A percentile compares a stretch with the other conserved stretches of the same genome.
phyloP scores from a whole-genome alignment of 2,797 vertebrate species.

The Tragelaphus oryx region DNA sequence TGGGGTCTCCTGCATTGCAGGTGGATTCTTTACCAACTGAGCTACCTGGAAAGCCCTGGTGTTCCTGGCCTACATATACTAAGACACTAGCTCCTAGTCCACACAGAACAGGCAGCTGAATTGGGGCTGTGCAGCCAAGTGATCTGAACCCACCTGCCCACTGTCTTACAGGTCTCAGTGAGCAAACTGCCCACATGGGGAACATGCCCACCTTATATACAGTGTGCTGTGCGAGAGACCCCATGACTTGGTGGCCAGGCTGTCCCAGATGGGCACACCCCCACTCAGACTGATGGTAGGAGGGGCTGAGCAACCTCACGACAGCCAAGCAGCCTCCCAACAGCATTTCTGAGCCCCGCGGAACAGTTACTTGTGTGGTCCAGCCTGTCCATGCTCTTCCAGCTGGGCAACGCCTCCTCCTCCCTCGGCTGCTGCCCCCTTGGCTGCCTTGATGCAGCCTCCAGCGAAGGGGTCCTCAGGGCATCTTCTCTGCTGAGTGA shows the following conservation, averaged over 20 bases:
- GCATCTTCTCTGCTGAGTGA: conserved; percentile 87
- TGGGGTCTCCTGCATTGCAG: neutral
- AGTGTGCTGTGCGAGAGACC: neutral
- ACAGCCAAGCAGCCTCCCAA: neutral
- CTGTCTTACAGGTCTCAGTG: neutral
- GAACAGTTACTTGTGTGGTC: conserved; percentile 88
- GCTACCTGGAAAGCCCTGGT: neutral
- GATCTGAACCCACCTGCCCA: neutral
- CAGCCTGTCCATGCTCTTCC: conserved; percentile 90
- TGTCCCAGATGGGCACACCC: neutral
- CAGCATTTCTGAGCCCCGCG: neutral
- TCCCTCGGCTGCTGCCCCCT: conserved; percentile 80
- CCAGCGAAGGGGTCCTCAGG: conserved; percentile 78
- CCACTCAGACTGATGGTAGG: neutral
- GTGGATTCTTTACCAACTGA: neutral
- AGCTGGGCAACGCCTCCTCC: conserved; percentile 83
- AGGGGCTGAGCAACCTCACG: rapidly evolving
- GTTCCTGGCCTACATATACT: neutral
- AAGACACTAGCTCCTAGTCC: neutral
- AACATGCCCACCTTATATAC: rapidly evolving
- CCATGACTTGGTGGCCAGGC: rapidly evolving
- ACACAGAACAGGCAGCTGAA: neutral
- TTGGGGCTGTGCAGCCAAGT: neutral
- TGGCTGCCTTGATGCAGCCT: conserved; percentile 59
- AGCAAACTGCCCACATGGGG: neutral